Conservation (phyloP, 64 coral and sea anemone species). For the Pocillopora verrucosa region DNA sequence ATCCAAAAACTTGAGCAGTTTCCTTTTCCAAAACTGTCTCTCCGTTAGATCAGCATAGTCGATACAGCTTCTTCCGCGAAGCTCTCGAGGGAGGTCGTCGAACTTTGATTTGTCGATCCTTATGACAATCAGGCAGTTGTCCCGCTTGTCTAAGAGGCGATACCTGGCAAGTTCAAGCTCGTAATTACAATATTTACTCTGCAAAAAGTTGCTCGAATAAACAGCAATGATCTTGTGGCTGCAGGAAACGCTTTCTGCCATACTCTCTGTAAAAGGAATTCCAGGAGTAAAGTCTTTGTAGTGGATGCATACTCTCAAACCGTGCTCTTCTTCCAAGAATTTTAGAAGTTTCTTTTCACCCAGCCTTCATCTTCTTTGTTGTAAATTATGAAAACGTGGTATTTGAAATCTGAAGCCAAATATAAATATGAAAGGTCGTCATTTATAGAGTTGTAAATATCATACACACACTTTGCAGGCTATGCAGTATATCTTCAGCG, state of each 20-base stretch:
- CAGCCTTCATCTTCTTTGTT: constrained; percentile 17
- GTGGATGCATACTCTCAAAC: constrained; percentile 44
- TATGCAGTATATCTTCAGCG: no score
- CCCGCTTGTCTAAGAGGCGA: constrained; percentile 17
- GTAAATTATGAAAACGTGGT: constrained; percentile 51
- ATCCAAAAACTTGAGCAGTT: not conserved
- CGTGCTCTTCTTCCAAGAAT: constrained; percentile 27
- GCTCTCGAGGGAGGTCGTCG: constrained; percentile 22
- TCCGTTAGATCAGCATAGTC: constrained; percentile 21
- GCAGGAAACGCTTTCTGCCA: constrained; percentile 52
- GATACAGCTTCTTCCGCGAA: constrained; percentile 45
- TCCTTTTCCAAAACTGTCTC: constrained; percentile 24
- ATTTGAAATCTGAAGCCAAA: not conserved
- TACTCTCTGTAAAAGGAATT: constrained; percentile 27
- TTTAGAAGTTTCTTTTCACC: constrained; percentile 14
- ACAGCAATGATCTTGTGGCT: constrained; percentile 55
- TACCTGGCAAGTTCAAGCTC: constrained; percentile 44
- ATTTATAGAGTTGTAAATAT: no score
- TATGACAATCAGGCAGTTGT: constrained; percentile 35
- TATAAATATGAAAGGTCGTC: not conserved
- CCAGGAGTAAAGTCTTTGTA: constrained; percentile 61
- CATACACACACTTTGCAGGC: no score
- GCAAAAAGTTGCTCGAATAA: constrained; percentile 46
- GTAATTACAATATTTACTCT: constrained; percentile 48
- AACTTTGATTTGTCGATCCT: constrained; percentile 26